These are phyloP conservation scores for Machimus rusticus DNA, from an alignment of 2,888 invertebrate species.

Conservation along the genomic window DNA sequence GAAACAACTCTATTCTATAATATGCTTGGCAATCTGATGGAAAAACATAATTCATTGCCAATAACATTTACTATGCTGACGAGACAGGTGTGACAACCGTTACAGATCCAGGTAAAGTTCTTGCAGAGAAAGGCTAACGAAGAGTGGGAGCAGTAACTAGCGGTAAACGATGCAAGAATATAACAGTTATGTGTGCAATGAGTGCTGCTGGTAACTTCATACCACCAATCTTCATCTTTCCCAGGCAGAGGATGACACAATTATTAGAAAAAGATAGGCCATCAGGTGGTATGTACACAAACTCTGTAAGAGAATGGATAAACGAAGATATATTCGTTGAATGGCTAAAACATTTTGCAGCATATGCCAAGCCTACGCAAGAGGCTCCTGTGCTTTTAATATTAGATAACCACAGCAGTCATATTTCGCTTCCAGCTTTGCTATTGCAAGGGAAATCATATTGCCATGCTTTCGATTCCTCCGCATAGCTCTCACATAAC, in stretches of 20 bases:
- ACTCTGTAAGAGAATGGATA: background rate
- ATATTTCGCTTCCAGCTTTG: background rate
- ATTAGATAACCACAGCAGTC: background rate
- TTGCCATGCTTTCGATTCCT: background rate
- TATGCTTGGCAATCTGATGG: too few species aligned
- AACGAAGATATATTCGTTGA: background rate
- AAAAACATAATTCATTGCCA: too few species aligned
- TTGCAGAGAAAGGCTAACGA: too few species aligned
- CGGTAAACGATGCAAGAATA: background rate
- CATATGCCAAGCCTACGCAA: background rate
- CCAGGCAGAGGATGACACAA: background rate
- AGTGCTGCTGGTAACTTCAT: background rate
- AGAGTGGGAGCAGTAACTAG: background rate
- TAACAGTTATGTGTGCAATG: background rate
- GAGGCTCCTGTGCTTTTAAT: background rate
- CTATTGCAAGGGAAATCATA: background rate
- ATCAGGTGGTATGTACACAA: background rate
- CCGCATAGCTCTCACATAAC: background rate
- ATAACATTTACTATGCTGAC: too few species aligned
- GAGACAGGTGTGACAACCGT: too few species aligned
- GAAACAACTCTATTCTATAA: too few species aligned
- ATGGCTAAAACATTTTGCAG: background rate
- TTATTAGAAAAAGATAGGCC: background rate
- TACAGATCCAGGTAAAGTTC: too few species aligned
- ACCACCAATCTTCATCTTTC: background rate